These are phyloP conservation scores for Acanthiza pusilla DNA, from an alignment of 2,797 vertebrate genomes.

Conservation along the genomic window DNA sequence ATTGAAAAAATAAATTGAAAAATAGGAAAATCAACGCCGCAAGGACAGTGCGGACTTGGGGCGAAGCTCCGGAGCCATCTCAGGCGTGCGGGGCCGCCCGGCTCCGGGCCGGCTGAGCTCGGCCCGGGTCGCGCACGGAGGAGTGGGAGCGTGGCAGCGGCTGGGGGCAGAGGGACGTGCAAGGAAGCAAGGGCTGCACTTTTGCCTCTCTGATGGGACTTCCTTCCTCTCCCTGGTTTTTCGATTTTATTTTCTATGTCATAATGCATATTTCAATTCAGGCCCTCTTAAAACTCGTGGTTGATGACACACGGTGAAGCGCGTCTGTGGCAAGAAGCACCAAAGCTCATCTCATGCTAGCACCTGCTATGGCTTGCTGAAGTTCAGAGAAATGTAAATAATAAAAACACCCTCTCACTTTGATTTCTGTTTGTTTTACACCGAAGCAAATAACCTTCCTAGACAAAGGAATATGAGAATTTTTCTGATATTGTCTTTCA, in stretches of 20 bases:
- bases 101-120: not conserved
- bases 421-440: not conserved
- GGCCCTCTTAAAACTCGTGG: not conserved
- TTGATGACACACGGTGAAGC: not conserved
- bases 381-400: not conserved
- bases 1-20: not conserved
- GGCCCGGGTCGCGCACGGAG: fast-evolving
- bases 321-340: not conserved
- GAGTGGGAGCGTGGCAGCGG: fast-evolving
- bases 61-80: fast-evolving
- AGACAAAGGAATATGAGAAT: not conserved
- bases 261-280: fast-evolving
- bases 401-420: not conserved
- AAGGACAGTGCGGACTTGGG: fast-evolving
- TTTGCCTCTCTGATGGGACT: not conserved
- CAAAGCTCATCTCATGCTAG: not conserved
- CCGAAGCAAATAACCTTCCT: not conserved
- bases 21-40: not conserved
- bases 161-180: not conserved
- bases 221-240: not conserved
- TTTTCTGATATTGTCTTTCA: not conserved
- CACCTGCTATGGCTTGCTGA: not conserved
- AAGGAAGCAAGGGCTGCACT: fast-evolving
- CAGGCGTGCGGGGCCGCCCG: not conserved
- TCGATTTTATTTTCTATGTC: not conserved